Base-by-base conservation (phyloP, 1,140 invertebrate species). In the Steinernema khuongi region DNA sequence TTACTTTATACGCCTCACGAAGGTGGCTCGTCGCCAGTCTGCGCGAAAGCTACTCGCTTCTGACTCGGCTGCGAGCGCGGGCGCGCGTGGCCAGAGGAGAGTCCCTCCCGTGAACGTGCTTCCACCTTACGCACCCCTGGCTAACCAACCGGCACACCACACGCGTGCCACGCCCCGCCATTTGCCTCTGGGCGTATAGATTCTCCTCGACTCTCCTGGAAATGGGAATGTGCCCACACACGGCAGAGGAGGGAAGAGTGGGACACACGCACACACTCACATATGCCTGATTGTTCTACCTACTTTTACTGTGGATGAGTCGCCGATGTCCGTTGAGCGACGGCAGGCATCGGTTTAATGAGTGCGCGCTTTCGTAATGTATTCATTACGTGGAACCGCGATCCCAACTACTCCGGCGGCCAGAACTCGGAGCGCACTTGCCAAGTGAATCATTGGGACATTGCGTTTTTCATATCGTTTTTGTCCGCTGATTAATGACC, bases 241-340 rank as follows among this genome's bases (percentile, higher is more conserved):
- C 50, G 50, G 50, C 50, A 14, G 50, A 60, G 50, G 50, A 60
- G 50, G 26, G 22, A 60, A 60, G 50, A 60, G 50, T 60, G 50
- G 22, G 50, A 60, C 50, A n/a, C n/a, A 60, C 50, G 50, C 50
- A 60, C 36, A 41, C 36, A 41, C 36, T 41, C 36, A 41, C 50
- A 60, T 60, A 60, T 60, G 50, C 50, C 50, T 60, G 50, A 60
- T 60, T 60, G 50, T 60, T 60, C 50, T 60, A 60, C 50, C 50
- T 60, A 60, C 50, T 60, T 22, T 60, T 60, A 60, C 50, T 60
- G 50, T 60, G 50, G 50, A 60, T 60, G 50, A 60, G 50, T 60
- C 50, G 50, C 50, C 50, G 50, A 60, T 60, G 22, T 22, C 26
- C 50, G 19, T 22, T 22, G 4, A 41, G 36, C 50, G 14, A 17